Evolutionary conservation across 2,113 vertebrate species (phyloP).

Genomic region (Heterochromis multidens): DNA sequence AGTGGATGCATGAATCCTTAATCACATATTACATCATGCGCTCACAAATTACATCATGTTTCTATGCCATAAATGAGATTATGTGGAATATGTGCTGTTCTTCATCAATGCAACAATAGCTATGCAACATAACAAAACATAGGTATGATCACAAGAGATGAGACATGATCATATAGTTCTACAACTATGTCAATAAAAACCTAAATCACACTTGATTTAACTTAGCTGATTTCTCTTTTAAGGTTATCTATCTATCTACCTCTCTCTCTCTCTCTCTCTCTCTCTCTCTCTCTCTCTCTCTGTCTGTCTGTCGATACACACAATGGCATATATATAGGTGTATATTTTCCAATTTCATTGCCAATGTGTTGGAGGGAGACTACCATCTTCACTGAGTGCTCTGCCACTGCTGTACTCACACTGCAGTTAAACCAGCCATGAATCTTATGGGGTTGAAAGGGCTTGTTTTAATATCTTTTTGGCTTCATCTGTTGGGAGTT

Average conservation of each 20-base stretch:
- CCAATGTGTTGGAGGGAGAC: neutral
- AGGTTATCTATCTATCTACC: neutral
- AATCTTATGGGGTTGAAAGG: conserved; percentile 24
- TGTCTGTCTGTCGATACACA: neutral
- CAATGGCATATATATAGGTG: neutral
- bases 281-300: neutral
- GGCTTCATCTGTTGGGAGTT: conserved; percentile 29
- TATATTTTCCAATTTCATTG: neutral
- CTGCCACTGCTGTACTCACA: neutral
- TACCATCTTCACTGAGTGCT: neutral
- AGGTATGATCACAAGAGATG: no score
- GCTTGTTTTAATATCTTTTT: conserved; percentile 50
- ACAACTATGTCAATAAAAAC: neutral
- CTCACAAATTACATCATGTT: no score
- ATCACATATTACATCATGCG: no score
- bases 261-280: neutral
- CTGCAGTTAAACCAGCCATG: conserved; percentile 46
- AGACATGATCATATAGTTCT: neutral
- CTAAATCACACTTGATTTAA: no score
- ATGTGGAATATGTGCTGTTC: neutral
- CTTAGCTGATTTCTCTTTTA: no score
- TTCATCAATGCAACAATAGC: neutral
- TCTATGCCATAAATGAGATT: neutral
- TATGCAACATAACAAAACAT: neutral
- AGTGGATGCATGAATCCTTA: no score